Evolutionary conservation across 2,113 vertebrate genomes (phyloP), one percentile per base, ranked within the genome.

Genomic region (Rhinopomastus cyanomelas): DNA sequence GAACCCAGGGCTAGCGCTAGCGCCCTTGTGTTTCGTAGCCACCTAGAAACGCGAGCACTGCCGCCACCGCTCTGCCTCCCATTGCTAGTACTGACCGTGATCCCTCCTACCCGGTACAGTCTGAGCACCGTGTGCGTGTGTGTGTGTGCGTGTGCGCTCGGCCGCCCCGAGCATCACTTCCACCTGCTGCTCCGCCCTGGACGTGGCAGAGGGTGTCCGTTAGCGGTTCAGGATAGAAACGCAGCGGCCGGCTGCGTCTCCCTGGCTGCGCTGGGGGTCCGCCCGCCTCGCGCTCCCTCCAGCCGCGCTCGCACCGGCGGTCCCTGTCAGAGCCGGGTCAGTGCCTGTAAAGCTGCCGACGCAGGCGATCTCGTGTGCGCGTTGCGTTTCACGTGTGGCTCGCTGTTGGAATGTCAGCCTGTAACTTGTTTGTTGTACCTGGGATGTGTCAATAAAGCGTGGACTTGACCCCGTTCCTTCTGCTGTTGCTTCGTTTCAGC

Each of bases 1-100:
- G 96, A 96, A 95, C 92, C 97, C 96, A 97, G 97, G 97, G 96
- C 88, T 97, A 97, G 97, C 94, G 87, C 92, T 97, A 97, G 96
- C 80, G 66, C 17, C 82, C 82, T 83, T 71, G 85, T 85, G 81
- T 82, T 74, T 62, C 78, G 26, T 64, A 90, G 74, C 77, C n/a
- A 91, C 83, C 12, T 91, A 96, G 95, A 85, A 88, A 91, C 49
- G 93, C 3, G 84, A 95, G 68, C 90, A 86, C 86, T 90, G 86
- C 88, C 71, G 49, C 90, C 90, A 92, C 29, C 46, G 65, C 88
- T 89, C 92, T 94, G 8, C 82, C 83, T 95, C 89, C 92, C 86
- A 60, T 96, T 85, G 94, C 95, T 94, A 92, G 95, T 94, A 96
- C 95, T 90, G 97, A 93, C 94, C 90, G 93, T 93, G 97, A 91